These are phyloP conservation scores for Himalopsyche kuldschensis DNA, from an alignment of 2,888 invertebrate genomes.

Conservation along the genomic window DNA sequence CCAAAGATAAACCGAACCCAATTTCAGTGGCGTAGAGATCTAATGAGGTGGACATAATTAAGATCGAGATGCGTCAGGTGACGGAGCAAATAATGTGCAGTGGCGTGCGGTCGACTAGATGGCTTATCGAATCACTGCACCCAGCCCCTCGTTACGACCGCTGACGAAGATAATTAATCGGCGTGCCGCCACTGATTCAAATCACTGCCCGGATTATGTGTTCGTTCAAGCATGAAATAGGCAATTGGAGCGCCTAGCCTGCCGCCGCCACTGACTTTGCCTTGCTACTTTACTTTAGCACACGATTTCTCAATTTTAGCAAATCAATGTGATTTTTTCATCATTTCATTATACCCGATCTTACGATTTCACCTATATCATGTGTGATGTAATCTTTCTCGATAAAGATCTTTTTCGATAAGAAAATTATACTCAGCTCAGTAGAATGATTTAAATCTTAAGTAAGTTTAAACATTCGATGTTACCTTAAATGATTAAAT, in stretches of 20 bases:
- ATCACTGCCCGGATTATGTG: constrained; percentile 20
- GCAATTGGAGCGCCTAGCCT: background rate
- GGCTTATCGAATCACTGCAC: background rate
- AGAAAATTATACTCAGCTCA: no score
- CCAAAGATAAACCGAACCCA: background rate
- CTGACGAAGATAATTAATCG: constrained; percentile 28
- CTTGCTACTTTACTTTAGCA: background rate
- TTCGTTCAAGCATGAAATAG: constrained; percentile 14
- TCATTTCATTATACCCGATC: background rate
- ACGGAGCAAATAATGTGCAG: constrained; percentile 1
- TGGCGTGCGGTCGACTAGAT: background rate
- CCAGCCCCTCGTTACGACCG: background rate
- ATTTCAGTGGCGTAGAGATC: background rate
- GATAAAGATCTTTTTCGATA: background rate
- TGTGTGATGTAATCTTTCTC: background rate
- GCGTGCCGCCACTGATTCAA: constrained; percentile 28
- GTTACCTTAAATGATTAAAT: no score
- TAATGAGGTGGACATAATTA: constrained; percentile 1
- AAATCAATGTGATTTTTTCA: background rate
- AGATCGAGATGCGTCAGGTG: constrained; percentile 1
- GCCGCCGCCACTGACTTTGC: background rate
- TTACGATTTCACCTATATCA: background rate
- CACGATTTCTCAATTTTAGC: background rate
- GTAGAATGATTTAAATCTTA: no score
- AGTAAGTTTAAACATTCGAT: no score